These are phyloP conservation scores for Taeniopygia guttata DNA, from an alignment of 2,797 vertebrate genomes.

Conservation along the genomic window DNA sequence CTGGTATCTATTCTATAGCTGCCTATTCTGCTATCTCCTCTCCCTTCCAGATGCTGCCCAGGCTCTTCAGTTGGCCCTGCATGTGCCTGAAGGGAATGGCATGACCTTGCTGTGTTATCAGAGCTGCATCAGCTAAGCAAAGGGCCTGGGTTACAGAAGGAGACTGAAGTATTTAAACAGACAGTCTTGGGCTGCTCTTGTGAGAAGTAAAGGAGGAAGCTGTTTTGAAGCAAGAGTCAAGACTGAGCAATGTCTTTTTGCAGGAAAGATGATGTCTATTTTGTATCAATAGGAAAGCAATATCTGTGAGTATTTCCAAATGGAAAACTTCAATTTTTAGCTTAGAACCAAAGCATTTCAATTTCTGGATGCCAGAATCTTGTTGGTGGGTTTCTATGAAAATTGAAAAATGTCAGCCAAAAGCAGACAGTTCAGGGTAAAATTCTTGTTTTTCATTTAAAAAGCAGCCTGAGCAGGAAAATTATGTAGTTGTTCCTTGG, in stretches of 20 bases:
- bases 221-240: neutral
- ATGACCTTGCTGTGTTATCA: neutral
- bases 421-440: neutral
- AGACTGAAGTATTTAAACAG: neutral
- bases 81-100: neutral
- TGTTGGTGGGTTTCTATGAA: neutral
- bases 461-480: neutral
- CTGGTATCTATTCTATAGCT: neutral
- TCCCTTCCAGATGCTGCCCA: neutral
- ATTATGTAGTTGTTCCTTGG: neutral
- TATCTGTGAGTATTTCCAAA: neutral
- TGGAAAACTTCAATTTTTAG: neutral
- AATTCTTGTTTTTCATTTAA: neutral
- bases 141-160: neutral
- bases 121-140: neutral
- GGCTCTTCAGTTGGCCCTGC: neutral
- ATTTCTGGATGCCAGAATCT: neutral
- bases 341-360: neutral
- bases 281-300: neutral
- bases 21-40: neutral
- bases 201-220: neutral
- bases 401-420: neutral
- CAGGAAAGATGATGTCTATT: neutral
- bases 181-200: neutral
- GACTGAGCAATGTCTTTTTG: neutral